Evolutionary conservation across 2,888 invertebrate genomes (phyloP).

Genomic region (Monochamus alternatus): DNA sequence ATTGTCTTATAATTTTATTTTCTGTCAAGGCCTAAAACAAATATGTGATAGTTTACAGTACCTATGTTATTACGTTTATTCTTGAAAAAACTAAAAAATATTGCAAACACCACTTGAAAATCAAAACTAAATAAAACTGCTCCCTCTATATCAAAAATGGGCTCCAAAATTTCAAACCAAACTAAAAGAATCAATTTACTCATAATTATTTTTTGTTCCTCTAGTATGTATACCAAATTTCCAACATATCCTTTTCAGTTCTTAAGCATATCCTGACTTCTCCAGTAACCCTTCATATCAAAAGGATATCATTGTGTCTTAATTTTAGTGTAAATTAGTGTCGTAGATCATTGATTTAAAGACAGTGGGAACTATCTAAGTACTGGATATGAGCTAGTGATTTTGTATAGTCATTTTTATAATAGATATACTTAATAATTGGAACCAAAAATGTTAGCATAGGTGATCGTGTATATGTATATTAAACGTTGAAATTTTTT

Average conservation of each 20-base stretch:
- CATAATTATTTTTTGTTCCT: too few relatives aligned
- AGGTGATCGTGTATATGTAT: slow-evolving; percentile 24
- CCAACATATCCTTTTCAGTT: background rate
- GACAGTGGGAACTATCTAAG: slow-evolving; percentile 57
- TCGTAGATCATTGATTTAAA: slow-evolving; percentile 41
- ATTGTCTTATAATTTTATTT: background rate
- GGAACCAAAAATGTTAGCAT: slow-evolving; percentile 53
- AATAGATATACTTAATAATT: slow-evolving; percentile 59
- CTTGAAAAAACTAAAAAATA: background rate
- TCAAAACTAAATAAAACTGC: too few relatives aligned
- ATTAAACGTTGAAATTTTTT: slow-evolving; percentile 25
- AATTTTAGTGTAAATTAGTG: slow-evolving; percentile 43
- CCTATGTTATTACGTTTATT: slow-evolving; percentile 1
- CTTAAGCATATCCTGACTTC: background rate
- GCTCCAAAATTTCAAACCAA: too few relatives aligned
- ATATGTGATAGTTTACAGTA: slow-evolving; percentile 15
- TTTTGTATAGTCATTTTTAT: slow-evolving; percentile 66
- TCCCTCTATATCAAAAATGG: too few relatives aligned
- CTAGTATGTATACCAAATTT: too few relatives aligned
- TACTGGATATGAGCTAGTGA: slow-evolving; percentile 60
- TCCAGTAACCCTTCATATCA: slow-evolving; percentile 30
- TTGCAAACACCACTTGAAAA: background rate
- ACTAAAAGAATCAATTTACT: too few relatives aligned
- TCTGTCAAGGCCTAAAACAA: slow-evolving; percentile 11
- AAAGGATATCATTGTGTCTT: slow-evolving; percentile 56